Conservation (phyloP, 2,113 vertebrate species). For the Micronycteris hirsuta region DNA sequence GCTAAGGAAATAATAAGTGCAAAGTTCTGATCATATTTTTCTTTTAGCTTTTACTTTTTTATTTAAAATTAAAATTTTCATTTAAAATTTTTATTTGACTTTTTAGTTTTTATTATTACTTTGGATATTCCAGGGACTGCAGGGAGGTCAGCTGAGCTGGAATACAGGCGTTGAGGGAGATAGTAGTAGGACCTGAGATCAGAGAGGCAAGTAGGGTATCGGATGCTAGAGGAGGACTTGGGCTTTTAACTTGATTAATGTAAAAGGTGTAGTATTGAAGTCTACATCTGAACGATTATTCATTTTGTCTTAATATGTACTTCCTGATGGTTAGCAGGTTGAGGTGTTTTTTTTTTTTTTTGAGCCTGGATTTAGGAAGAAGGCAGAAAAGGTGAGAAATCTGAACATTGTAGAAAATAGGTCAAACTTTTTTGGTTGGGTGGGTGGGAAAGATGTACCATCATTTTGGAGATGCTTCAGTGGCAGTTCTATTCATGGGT, state of each 20-base stretch:
- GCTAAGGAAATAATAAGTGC: not conserved
- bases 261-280: not conserved
- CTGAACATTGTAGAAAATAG: not conserved
- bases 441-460: not conserved
- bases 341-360: not conserved
- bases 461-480: not conserved
- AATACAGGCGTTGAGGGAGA: not conserved
- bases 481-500: not conserved
- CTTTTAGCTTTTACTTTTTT: not conserved
- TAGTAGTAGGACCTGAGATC: not conserved
- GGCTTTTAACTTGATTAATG: not conserved
- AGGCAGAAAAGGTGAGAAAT: not conserved
- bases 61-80: not conserved
- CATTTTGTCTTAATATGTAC: not conserved
- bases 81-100: not conserved
- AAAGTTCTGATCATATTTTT: not conserved
- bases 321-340: not conserved
- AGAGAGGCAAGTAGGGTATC: not conserved
- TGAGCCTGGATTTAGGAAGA: not conserved
- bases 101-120: not conserved
- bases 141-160: not conserved
- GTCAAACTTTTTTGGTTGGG: not conserved
- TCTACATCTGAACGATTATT: not conserved
- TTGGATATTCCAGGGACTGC: not conserved
- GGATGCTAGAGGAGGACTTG: not conserved